Conservation (phyloP, 2,113 vertebrate genomes). For the Microtus pennsylvanicus region DNA sequence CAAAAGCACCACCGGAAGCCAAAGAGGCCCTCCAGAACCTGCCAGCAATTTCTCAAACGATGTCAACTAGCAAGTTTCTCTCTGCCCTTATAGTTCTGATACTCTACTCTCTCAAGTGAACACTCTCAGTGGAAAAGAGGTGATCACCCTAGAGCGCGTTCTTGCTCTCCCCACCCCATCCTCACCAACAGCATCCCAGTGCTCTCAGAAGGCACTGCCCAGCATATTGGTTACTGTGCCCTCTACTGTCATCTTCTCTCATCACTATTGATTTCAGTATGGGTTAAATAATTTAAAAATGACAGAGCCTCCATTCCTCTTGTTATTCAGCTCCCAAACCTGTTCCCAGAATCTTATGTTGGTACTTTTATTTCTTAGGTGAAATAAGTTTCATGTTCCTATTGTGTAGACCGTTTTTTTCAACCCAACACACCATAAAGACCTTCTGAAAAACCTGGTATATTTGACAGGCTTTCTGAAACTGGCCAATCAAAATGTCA, state of each 20-base stretch:
- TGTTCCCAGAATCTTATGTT: neutral
- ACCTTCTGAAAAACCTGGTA: neutral
- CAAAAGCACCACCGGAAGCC: slow-evolving; percentile 57
- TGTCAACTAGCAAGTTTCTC: slow-evolving; percentile 69
- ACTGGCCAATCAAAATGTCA: neutral
- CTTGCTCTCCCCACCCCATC: neutral
- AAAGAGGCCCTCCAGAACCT: slow-evolving; percentile 61
- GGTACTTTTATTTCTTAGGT: neutral
- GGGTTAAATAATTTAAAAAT: neutral
- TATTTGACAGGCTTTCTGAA: neutral
- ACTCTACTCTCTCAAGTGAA: neutral
- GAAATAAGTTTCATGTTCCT: neutral
- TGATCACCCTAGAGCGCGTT: neutral
- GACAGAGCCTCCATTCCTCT: neutral
- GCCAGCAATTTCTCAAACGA: slow-evolving; percentile 71
- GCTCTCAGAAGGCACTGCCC: neutral
- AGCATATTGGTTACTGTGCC: neutral
- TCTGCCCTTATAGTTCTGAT: slow-evolving; percentile 59
- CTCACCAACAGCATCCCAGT: neutral
- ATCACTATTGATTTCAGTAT: neutral
- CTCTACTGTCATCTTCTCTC: neutral
- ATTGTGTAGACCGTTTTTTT: neutral
- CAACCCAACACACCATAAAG: neutral
- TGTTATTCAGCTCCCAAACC: neutral
- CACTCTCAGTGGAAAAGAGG: neutral